Conservation (phyloP, 2,888 invertebrate species). For the Ennomos quercinarius region DNA sequence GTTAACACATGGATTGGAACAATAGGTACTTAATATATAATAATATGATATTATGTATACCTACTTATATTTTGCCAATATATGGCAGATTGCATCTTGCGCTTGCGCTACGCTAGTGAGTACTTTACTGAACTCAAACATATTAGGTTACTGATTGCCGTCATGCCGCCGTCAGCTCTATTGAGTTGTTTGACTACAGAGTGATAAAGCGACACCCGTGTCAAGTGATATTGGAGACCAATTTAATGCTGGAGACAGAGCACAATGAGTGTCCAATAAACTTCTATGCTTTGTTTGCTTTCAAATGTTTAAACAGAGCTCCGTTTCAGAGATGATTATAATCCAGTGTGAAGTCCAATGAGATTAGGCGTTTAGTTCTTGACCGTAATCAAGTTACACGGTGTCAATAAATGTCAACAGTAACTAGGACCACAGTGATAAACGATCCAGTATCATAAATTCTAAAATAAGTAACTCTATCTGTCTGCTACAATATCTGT, state of each 20-base stretch:
- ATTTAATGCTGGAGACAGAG: constrained; percentile 37
- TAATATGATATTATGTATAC: too few species aligned
- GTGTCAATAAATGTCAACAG: not conserved
- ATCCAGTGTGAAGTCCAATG: constrained; percentile 6
- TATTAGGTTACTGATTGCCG: constrained; percentile 24
- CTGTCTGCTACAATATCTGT: too few species aligned
- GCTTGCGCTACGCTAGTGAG: too few species aligned
- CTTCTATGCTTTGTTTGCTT: constrained; percentile 23
- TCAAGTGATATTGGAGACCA: constrained; percentile 49
- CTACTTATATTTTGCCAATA: too few species aligned
- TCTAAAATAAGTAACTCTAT: too few species aligned
- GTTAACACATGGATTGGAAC: too few species aligned
- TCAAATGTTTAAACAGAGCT: constrained; percentile 24
- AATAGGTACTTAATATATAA: too few species aligned
- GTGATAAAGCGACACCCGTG: constrained; percentile 54
- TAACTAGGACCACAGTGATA: not conserved
- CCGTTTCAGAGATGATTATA: constrained; percentile 14
- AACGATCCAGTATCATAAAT: too few species aligned
- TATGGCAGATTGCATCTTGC: too few species aligned
- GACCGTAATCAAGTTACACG: not conserved
- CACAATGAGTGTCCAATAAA: constrained; percentile 37
- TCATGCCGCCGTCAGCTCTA: constrained; percentile 40
- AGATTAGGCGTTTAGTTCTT: constrained; percentile 9
- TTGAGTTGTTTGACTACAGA: constrained; percentile 41
- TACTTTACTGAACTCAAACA: not conserved